Conservation (phyloP, 2,797 vertebrate species). For the Acipenser transmontanus region DNA sequence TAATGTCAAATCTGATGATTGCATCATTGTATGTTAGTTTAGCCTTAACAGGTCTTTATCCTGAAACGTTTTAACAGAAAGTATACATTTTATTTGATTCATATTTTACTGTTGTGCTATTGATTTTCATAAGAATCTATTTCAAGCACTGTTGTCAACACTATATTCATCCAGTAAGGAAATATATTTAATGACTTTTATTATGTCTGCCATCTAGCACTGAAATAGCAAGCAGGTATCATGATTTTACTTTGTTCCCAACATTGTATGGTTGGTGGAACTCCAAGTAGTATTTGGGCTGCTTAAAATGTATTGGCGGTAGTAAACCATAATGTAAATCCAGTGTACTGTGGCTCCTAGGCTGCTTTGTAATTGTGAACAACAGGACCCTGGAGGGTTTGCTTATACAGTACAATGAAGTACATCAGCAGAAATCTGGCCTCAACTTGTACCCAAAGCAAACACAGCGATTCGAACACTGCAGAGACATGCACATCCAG, state of each 20-base stretch:
- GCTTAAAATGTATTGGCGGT: conserved; percentile 23
- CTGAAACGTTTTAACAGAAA: no score
- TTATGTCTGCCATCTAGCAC: no score
- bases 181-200: no score
- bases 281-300: conserved; percentile 24
- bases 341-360: conserved; percentile 4
- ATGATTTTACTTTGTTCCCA: background rate
- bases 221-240: no score
- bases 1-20: conserved; percentile 68
- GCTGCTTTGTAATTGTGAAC: background rate
- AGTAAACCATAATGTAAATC: conserved; percentile 23
- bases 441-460: conserved; percentile 7
- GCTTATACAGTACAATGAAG: conserved; percentile 28
- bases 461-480: conserved; percentile 2
- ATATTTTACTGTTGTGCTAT: no score
- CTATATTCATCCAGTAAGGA: no score
- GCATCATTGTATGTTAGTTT: conserved; percentile 48
- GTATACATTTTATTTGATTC: no score
- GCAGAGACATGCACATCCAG: background rate
- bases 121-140: no score
- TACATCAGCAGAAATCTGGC: conserved; percentile 22
- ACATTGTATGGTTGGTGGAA: conserved; percentile 25
- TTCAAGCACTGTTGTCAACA: no score
- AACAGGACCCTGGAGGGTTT: conserved; percentile 15
- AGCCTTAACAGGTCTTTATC: conserved; percentile 9